Percentiles rank a stretch among this genome's conserved stretches.
Conservation (phyloP, 2,113 vertebrate species). For the Macquaria ambigua region DNA sequence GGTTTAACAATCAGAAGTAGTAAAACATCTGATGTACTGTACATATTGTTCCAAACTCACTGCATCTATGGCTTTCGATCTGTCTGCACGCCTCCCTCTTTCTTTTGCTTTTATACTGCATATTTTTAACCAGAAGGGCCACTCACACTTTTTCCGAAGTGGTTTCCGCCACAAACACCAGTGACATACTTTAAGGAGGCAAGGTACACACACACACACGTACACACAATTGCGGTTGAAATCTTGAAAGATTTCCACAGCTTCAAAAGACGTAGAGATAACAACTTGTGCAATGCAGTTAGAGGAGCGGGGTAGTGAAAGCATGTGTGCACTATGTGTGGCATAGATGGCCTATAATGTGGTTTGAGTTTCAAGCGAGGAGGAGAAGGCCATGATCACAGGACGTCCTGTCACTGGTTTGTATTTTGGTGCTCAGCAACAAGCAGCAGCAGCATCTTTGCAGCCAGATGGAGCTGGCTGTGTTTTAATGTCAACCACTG, state of each 20-base stretch:
- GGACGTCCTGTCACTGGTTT: background rate
- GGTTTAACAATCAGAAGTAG: background rate
- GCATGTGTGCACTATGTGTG: background rate
- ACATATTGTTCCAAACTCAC: background rate
- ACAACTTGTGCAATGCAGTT: background rate
- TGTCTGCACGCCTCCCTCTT: background rate
- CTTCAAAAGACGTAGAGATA: background rate
- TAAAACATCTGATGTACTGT: background rate
- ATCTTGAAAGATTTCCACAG: background rate
- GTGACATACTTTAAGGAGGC: background rate
- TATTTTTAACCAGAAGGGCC: constrained; percentile 52
- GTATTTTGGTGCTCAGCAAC: constrained; percentile 34
- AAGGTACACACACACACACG: background rate
- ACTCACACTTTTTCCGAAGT: background rate
- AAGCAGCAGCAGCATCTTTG: constrained; percentile 4
- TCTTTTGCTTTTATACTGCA: constrained; percentile 41
- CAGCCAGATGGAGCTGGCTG: background rate
- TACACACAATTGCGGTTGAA: background rate
- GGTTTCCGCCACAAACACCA: constrained; percentile 25
- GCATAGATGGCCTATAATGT: background rate
- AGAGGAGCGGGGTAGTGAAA: background rate
- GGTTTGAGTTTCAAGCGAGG: constrained; percentile 2
- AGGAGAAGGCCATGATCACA: background rate
- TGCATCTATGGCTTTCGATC: constrained; percentile 1
- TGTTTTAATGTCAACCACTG: constrained; percentile 13